Evolutionary conservation across 92 coral and sea anemone species (phyloP), one percentile per base, ranked within the genome.

Genomic region (Parazoanthus atlanticus): DNA sequence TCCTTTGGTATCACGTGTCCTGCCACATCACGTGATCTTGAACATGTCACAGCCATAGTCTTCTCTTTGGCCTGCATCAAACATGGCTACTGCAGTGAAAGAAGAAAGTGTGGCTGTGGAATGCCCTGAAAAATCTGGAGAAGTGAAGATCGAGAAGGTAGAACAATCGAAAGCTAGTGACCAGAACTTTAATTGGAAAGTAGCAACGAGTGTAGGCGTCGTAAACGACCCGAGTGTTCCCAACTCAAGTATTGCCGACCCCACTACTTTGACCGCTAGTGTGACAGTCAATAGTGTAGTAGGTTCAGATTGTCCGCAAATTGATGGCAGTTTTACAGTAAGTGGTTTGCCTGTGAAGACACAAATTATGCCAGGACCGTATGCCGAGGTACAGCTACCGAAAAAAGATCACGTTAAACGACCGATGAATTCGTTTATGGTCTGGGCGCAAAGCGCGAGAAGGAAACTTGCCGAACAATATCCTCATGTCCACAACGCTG

Each of bases 401-500:
- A 95, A 95, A 30, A 97, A 97, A 91, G 99, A 97, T 85, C 98
- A 95, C 76, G 91, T 97, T 31, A 97, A 97, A 52, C 94, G 99
- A 65, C 99, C 99, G 74, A 97, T 97, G 99, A 97, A 97, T 84
- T 95, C 98, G 90, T 97, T 97, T 80, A 97, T 97, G 99, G 98
- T 97, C 74, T 97, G 99, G 99, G 99, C 99, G 69, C 99, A 97
- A 81, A 94, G 98, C 28, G 98, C 98, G 85, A 85, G 99, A 75
- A 74, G 99, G 78, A 96, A 97, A 78, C 96, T 97, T 3, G 99
- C 99, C 11, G 99, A 97, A 69, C 99, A 97, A 86, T 97, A 97
- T 92, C 99, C 99, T 74, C 99, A 97, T 89, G 99, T 97, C 36
- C 99, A 97, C 74, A 97, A 97, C 93, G 99, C 99, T 64, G 99